Evolutionary conservation across 1,140 invertebrate species (phyloP).

Genomic region (Trichoplusia ni): DNA sequence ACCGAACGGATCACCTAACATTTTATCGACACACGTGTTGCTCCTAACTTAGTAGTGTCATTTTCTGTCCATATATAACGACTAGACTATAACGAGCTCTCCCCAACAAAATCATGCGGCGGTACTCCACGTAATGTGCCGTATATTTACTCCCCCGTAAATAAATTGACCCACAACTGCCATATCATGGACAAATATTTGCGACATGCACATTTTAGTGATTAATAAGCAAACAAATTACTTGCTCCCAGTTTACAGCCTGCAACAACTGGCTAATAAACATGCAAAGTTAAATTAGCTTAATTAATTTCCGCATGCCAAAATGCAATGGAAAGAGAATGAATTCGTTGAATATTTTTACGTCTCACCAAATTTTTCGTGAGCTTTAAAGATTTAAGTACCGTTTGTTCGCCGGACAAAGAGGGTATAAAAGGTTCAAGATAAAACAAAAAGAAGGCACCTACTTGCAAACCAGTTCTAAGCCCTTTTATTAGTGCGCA

Average conservation of each 20-base stretch:
- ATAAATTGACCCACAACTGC: too few relatives aligned
- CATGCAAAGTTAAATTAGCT: conserved; percentile 8
- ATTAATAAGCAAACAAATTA: not conserved
- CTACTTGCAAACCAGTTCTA: conserved; percentile 5
- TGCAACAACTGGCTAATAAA: not conserved
- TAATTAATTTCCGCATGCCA: conserved; percentile 19
- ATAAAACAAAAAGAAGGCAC: conserved; percentile 21
- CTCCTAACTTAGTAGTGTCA: too few relatives aligned
- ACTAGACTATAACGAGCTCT: too few relatives aligned
- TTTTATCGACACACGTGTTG: too few relatives aligned
- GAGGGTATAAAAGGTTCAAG: conserved; percentile 53
- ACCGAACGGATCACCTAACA: too few relatives aligned
- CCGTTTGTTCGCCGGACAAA: conserved; percentile 55
- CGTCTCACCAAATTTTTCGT: conserved; percentile 48
- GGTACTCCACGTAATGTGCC: too few relatives aligned
- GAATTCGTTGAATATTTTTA: conserved; percentile 35
- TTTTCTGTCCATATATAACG: too few relatives aligned
- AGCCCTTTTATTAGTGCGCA: conserved; percentile 6
- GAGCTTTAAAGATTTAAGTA: conserved; percentile 58
- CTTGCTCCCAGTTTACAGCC: not conserved
- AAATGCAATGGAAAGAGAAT: conserved; percentile 3
- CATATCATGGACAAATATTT: too few relatives aligned
- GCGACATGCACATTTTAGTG: not conserved
- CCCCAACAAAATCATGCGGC: too few relatives aligned
- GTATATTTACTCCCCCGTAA: too few relatives aligned